phyloP scores from a whole-genome alignment of 1,140 invertebrate species.

The Euura saliciscinereae region DNA sequence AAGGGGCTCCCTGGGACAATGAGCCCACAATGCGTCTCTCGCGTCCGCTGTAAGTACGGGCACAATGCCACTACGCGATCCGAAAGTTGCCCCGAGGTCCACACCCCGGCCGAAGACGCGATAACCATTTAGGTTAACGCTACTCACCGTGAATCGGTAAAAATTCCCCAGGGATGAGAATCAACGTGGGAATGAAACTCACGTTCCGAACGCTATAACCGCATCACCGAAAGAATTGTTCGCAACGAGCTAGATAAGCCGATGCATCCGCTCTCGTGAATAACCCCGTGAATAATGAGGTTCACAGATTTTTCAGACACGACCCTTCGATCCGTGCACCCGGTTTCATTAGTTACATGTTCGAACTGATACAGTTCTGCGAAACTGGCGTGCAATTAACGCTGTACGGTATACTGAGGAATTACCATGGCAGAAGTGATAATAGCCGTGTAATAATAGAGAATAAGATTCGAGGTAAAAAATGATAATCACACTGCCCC shows the following conservation, averaged over 20 bases:
- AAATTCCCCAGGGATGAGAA: constrained; percentile 27
- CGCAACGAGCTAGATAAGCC: not conserved
- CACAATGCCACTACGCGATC: constrained; percentile 34
- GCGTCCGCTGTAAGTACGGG: constrained; percentile 10
- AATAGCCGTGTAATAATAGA: constrained; percentile 1
- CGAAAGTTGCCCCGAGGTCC: constrained; percentile 17
- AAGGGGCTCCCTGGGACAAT: constrained; percentile 34
- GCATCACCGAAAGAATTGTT: too few relatives aligned
- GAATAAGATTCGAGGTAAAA: too few relatives aligned
- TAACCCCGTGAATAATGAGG: too few relatives aligned
- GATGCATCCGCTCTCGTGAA: not conserved
- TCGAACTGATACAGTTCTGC: too few relatives aligned
- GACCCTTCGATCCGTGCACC: too few relatives aligned
- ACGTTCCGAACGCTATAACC: constrained; percentile 35
- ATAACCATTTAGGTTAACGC: constrained; percentile 43
- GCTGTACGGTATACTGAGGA: too few relatives aligned
- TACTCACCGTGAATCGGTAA: constrained; percentile 50
- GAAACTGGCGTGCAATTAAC: too few relatives aligned
- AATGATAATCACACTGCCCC: too few relatives aligned
- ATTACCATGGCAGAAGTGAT: not conserved
- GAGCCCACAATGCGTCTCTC: constrained; percentile 33
- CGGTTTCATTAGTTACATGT: too few relatives aligned
- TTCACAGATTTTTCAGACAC: too few relatives aligned
- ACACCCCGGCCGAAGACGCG: constrained; percentile 23
- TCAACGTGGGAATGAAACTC: constrained; percentile 38